Percentiles rank a stretch among this genome's conserved stretches.
phyloP scores from a whole-genome alignment of 2,888 invertebrate species.

The Mantis religiosa region DNA sequence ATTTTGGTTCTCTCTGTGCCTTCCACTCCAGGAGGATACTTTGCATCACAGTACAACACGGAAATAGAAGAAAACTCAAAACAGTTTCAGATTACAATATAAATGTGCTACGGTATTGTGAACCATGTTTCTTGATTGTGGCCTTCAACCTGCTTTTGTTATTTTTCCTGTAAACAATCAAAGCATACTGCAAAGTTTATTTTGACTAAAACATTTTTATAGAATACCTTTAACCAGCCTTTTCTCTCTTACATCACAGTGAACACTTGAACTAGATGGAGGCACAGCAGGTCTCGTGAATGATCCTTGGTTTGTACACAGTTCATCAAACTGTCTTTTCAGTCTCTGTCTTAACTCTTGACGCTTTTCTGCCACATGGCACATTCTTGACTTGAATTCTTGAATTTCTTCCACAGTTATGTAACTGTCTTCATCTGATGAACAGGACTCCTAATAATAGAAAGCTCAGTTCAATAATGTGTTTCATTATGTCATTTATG shows the following conservation, averaged over 20 bases:
- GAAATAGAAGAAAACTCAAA: constrained; percentile 6
- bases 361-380: constrained; percentile 74
- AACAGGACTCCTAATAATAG: constrained; percentile 66
- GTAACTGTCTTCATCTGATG: constrained; percentile 66
- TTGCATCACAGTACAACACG: background rate
- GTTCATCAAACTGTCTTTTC: constrained; percentile 75
- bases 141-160: background rate
- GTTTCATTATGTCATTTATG: background rate
- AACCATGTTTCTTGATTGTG: background rate
- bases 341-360: constrained; percentile 77
- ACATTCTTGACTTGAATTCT: constrained; percentile 77
- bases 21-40: background rate
- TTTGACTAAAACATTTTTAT: background rate
- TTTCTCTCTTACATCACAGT: background rate
- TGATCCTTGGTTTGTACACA: constrained; percentile 49
- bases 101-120: background rate
- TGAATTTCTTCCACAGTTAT: constrained; percentile 86
- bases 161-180: background rate
- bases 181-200: background rate
- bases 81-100: constrained; percentile 14
- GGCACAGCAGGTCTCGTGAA: background rate
- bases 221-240: background rate
- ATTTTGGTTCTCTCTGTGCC: background rate
- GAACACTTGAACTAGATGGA: background rate
- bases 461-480: background rate